Percentiles rank a stretch among this genome's conserved stretches.
Conservation (phyloP, 2,888 invertebrate species). For the Drosophila suboccidentalis region DNA sequence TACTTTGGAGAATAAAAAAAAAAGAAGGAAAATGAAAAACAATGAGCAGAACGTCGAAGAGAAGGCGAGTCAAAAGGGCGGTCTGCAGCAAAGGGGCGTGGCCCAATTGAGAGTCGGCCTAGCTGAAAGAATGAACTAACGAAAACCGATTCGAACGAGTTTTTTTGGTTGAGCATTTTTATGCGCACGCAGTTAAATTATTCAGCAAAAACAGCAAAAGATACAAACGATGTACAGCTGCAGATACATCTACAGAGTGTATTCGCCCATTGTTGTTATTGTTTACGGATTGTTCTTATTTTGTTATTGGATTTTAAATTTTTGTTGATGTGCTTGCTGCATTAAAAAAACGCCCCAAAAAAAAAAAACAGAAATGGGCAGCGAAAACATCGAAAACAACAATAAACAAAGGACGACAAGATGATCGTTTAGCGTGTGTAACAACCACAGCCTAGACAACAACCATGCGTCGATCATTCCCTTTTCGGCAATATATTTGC, state of each 20-base stretch:
- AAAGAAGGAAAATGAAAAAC: constrained; percentile 13
- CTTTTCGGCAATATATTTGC: neutral
- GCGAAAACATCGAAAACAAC: neutral
- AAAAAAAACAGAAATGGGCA: neutral
- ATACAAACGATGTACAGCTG: constrained; percentile 33
- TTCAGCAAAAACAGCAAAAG: constrained; percentile 38
- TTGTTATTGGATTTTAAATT: constrained; percentile 13
- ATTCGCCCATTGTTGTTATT: constrained; percentile 24
- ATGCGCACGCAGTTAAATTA: constrained; percentile 39
- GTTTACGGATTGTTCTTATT: constrained; percentile 27
- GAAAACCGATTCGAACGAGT: constrained; percentile 74
- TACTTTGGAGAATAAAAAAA: constrained; percentile 29
- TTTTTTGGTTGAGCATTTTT: constrained; percentile 54
- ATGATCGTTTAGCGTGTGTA: constrained; percentile 1
- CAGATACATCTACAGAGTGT: constrained; percentile 1
- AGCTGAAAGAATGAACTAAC: constrained; percentile 47
- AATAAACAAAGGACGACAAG: neutral
- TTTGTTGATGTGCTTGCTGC: constrained; percentile 14
- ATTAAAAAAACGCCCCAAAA: constrained; percentile 49
- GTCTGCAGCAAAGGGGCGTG: constrained; percentile 6
- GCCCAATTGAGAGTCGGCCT: constrained; percentile 36
- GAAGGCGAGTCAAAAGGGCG: constrained; percentile 11
- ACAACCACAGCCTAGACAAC: constrained; percentile 28
- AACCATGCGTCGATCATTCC: constrained; percentile 14
- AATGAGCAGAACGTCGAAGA: constrained; percentile 15